A percentile compares a stretch with the other conserved stretches of the same genome.
These are phyloP conservation scores for Herpailurus yagouaroundi DNA, from an alignment of 2,113 vertebrate species.

Conservation along the genomic window DNA sequence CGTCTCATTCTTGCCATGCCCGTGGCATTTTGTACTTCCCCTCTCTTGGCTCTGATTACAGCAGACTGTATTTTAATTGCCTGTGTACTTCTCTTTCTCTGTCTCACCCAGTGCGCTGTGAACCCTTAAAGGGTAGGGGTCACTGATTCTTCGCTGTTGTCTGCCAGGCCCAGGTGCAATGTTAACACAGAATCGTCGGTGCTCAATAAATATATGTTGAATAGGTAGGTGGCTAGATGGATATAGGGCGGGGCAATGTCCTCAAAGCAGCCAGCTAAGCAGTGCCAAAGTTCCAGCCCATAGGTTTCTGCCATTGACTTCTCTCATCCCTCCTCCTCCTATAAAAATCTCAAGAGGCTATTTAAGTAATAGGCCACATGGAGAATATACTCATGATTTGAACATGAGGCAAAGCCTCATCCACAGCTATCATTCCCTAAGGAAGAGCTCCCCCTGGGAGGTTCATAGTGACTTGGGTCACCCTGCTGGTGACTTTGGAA, in stretches of 20 bases:
- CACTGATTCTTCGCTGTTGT: background rate
- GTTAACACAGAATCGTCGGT: background rate
- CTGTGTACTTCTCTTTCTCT: background rate
- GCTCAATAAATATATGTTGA: background rate
- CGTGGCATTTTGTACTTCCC: rapidly evolving
- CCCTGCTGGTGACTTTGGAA: background rate
- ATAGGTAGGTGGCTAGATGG: background rate
- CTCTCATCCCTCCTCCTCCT: background rate
- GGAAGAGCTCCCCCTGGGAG: background rate
- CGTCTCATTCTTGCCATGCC: rapidly evolving
- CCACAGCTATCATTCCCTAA: background rate
- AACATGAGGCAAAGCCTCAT: background rate
- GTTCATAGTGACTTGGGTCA: background rate
- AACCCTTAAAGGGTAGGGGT: background rate
- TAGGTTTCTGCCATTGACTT: background rate
- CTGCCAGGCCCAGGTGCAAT: background rate
- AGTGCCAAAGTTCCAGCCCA: background rate
- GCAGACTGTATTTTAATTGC: background rate
- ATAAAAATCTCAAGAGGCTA: background rate
- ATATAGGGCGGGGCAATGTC: background rate
- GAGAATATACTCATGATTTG: background rate
- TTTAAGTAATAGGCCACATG: background rate
- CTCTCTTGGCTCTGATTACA: background rate
- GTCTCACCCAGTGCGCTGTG: background rate
- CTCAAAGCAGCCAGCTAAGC: background rate